phyloP scores from a whole-genome alignment of 1,140 invertebrate species.

The Oppia nitens region DNA sequence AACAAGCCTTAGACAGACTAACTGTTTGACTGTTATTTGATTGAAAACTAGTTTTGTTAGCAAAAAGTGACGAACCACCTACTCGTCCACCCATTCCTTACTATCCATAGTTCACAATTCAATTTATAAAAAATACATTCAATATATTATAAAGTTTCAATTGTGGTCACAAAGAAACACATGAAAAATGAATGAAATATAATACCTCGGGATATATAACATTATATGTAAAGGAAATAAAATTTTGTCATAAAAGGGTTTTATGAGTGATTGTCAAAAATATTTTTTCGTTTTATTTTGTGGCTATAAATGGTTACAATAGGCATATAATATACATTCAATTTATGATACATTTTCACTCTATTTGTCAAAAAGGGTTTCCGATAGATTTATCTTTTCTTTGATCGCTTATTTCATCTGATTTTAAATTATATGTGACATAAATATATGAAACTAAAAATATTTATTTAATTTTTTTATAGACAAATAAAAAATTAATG shows the following conservation, averaged over 20 bases:
- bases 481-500: too few species aligned
- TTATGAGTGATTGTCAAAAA: neutral
- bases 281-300: neutral
- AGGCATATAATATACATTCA: too few species aligned
- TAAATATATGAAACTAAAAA: too few species aligned
- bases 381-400: too few species aligned
- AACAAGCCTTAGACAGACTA: neutral
- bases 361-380: too few species aligned
- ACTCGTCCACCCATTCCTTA: neutral
- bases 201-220: too few species aligned
- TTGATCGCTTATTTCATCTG: too few species aligned
- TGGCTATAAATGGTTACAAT: neutral
- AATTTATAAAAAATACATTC: neutral
- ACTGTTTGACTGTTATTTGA: neutral
- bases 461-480: too few species aligned
- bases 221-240: neutral
- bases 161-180: neutral
- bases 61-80: neutral
- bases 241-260: neutral
- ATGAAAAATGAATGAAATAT: neutral
- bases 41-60: neutral
- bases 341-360: too few species aligned
- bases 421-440: too few species aligned
- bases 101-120: neutral
- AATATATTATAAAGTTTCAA: neutral